Evolutionary conservation across 2,113 vertebrate genomes (phyloP), one percentile per base, ranked within the genome.

Genomic region (Amphiprion ocellaris): DNA sequence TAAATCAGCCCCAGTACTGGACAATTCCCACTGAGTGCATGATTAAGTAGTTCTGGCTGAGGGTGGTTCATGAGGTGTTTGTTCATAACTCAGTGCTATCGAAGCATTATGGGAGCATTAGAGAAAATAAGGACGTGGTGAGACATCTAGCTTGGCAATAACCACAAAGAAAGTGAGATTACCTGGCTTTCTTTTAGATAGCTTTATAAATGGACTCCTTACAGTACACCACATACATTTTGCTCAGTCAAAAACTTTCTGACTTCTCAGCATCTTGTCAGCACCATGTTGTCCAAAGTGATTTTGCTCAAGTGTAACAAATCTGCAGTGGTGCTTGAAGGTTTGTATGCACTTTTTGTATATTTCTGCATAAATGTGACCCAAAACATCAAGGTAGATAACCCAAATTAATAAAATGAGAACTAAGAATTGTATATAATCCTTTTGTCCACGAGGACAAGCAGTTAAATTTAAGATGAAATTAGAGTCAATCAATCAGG

Each of bases 1-100:
- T 92, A 92, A 93, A 91, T 92, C 89, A 92, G 77, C 62, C 61
- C 81, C 30, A 19, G 62, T 54, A 76, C 75, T 50, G 78, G 64
- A 73, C 85, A 73, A 76, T 88, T 88, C 80, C 70, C 82, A 70
- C 69, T 56, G 79, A 89, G 81, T 86, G 83, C 85, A 85, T 89
- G 84, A 92, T 89, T 92, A 91, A 87, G 75, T 83, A 86, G 79
- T 76, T 73, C 70, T 50, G 77, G 72, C 68, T 37, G 74, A 62
- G 69, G 50, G 64, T 55, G 64, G 69, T 78, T 85, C 74, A 65
- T 10, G 0, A 23, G 37, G 58, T 63, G 68, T 81, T 75, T 47
- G 52, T 63, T 90, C 80, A 79, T 89, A 90, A 87, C 37, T 88
- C 87, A 80, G 30, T 9, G 10, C 50, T 83, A 62, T 84, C 88